phyloP scores from a whole-genome alignment of 2,797 vertebrate genomes.

The Platalea minor region DNA sequence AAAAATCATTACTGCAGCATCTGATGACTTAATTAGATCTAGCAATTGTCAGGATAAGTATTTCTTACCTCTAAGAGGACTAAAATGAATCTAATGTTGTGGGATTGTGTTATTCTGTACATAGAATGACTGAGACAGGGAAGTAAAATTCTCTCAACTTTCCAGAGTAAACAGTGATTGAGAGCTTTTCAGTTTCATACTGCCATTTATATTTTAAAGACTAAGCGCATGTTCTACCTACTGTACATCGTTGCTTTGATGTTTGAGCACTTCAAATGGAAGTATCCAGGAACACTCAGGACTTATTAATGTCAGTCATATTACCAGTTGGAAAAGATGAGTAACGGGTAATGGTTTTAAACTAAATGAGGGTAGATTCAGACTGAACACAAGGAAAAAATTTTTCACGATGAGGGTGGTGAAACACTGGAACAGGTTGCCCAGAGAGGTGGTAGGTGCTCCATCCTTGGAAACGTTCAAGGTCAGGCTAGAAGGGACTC shows the following conservation, averaged over 20 bases:
- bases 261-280: neutral
- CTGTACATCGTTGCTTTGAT: neutral
- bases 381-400: no score
- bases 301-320: neutral
- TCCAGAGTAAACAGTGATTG: neutral
- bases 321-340: neutral
- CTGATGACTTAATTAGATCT: neutral
- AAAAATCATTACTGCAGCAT: neutral
- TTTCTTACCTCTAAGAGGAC: neutral
- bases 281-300: neutral
- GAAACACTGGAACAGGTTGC: no score
- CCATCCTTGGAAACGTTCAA: no score
- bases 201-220: neutral
- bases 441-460: no score
- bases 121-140: neutral
- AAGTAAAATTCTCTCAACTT: neutral
- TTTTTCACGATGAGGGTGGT: no score
- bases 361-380: no score
- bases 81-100: neutral
- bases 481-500: no score
- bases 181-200: neutral
- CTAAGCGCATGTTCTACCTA: neutral
- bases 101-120: neutral
- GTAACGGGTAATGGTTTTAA: no score
- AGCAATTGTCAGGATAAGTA: neutral